phyloP scores from a whole-genome alignment of 2,113 vertebrate genomes.

The Grallaria varia region DNA sequence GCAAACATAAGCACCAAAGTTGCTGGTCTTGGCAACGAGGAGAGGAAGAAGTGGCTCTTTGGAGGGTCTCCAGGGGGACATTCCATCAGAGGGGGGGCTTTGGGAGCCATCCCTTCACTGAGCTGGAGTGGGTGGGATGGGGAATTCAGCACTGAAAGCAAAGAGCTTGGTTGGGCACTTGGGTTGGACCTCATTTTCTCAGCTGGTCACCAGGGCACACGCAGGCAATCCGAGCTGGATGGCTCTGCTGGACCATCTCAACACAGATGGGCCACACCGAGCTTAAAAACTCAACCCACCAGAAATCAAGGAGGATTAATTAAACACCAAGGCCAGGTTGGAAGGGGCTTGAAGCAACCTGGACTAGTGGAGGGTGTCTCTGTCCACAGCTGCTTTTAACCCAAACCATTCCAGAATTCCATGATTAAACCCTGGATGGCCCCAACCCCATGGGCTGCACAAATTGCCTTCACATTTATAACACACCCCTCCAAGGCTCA shows the following conservation, averaged over 20 bases:
- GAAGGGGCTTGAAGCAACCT: background rate
- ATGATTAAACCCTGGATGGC: too few species aligned
- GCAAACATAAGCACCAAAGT: background rate
- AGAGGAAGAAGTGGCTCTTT: background rate
- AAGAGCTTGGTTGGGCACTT: background rate
- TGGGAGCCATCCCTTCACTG: background rate
- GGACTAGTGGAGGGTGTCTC: background rate
- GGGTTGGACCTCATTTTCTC: background rate
- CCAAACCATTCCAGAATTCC: background rate
- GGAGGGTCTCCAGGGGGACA: background rate
- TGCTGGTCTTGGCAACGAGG: fast-evolving
- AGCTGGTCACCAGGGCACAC: too few species aligned
- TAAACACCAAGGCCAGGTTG: background rate
- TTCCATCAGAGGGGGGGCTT: background rate
- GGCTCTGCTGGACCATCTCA: too few species aligned
- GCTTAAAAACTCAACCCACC: too few species aligned
- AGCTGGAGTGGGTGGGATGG: background rate
- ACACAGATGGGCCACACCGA: background rate
- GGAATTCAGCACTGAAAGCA: too few species aligned
- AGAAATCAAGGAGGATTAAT: background rate
- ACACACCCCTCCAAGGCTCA: fast-evolving
- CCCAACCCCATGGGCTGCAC: background rate
- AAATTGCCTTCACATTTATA: fast-evolving
- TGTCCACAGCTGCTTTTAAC: background rate
- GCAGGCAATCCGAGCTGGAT: background rate